phyloP scores from a whole-genome alignment of 1,140 invertebrate species.

The Dinothrombium tinctorium region DNA sequence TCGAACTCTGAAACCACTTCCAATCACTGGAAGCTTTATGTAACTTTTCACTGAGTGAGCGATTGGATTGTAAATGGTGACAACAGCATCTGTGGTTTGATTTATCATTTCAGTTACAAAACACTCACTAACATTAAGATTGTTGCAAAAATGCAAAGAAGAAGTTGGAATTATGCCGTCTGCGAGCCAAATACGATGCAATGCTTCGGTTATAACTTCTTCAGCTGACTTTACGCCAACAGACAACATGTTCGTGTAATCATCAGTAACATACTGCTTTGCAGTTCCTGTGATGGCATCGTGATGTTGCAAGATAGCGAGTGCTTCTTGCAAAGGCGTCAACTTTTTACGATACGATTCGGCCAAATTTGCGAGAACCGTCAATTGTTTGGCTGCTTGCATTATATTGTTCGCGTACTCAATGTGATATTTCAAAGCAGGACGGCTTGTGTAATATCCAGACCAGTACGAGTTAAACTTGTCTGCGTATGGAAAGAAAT shows the following conservation, averaged over 20 bases:
- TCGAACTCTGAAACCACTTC: conserved; percentile 31
- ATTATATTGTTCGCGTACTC: conserved; percentile 63
- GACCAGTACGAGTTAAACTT: conserved; percentile 42
- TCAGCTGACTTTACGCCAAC: conserved; percentile 1
- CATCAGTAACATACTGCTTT: conserved; percentile 14
- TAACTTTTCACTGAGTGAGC: conserved; percentile 33
- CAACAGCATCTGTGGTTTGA: conserved; percentile 28
- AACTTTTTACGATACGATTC: not conserved
- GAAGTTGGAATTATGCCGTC: not conserved
- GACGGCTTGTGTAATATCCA: conserved; percentile 67
- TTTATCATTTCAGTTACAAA: conserved; percentile 31
- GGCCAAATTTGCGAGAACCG: conserved; percentile 53
- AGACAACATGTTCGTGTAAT: conserved; percentile 7
- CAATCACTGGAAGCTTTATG: conserved; percentile 41
- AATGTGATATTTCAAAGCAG: conserved; percentile 69
- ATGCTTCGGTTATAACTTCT: not conserved
- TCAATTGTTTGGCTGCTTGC: conserved; percentile 40
- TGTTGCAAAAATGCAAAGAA: conserved; percentile 27
- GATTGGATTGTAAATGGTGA: conserved; percentile 57
- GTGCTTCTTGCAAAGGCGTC: conserved; percentile 10
- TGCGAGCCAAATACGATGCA: not conserved
- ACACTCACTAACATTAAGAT: conserved; percentile 32
- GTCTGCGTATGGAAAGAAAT: conserved; percentile 45
- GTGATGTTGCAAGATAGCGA: conserved; percentile 42
- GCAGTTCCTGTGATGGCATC: conserved; percentile 79